Conservation (phyloP, 2,888 invertebrate genomes). For the Psylliodes chrysocephalus region DNA sequence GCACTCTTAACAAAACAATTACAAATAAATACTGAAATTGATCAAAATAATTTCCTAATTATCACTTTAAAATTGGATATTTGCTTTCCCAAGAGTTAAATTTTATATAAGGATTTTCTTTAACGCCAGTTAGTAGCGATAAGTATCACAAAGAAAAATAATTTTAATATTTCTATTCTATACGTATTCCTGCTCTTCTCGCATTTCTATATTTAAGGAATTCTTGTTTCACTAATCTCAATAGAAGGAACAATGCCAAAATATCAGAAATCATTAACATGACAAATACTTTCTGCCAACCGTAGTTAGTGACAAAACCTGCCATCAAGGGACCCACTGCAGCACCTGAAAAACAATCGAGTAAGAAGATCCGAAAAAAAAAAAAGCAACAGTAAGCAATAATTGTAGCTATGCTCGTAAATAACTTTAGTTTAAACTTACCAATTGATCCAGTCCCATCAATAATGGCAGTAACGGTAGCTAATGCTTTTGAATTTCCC, state of each 20-base stretch:
- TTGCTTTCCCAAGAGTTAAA: too few relatives aligned
- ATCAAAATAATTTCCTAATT: too few relatives aligned
- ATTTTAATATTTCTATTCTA: too few relatives aligned
- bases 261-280: constrained; percentile 88
- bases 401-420: too few relatives aligned
- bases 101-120: too few relatives aligned
- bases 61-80: too few relatives aligned
- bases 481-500: constrained; percentile 88
- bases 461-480: constrained; percentile 97
- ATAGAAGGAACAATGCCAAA: constrained; percentile 77
- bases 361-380: too few relatives aligned
- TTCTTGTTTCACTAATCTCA: constrained; percentile 68
- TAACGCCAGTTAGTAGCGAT: too few relatives aligned
- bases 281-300: constrained; percentile 89
- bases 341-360: constrained; percentile 72
- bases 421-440: constrained; percentile 56
- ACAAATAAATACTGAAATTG: too few relatives aligned
- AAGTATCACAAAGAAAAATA: too few relatives aligned
- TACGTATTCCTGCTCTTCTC: constrained; percentile 39
- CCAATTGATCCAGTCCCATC: constrained; percentile 95
- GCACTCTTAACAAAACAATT: too few relatives aligned
- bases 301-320: constrained; percentile 78
- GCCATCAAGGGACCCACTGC: constrained; percentile 92
- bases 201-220: constrained; percentile 50
- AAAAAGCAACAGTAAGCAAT: too few relatives aligned